These are phyloP conservation scores for Plotosus lineatus DNA, from an alignment of 2,113 vertebrate species.

Conservation along the genomic window DNA sequence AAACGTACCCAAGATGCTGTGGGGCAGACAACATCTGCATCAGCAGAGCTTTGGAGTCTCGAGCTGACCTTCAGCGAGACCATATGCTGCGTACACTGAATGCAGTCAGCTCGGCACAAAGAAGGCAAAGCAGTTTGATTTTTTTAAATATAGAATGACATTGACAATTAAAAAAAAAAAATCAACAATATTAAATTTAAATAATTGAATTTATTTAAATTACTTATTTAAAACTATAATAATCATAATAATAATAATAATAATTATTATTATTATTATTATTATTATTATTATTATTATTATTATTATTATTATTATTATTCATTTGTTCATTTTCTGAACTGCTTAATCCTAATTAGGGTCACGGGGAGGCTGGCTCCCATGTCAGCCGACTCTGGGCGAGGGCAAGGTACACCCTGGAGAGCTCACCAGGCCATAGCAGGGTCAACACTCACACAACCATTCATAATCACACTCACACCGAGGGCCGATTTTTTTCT, in stretches of 20 bases:
- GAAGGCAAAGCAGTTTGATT: constrained; percentile 38
- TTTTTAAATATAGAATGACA: not conserved
- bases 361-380: too few relatives aligned
- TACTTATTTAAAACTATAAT: not conserved
- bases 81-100: constrained; percentile 66
- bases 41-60: constrained; percentile 47
- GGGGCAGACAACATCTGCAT: constrained; percentile 38
- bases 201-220: too few relatives aligned
- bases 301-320: not conserved
- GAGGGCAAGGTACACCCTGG: too few relatives aligned
- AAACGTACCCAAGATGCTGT: constrained; percentile 42
- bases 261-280: not conserved
- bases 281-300: not conserved
- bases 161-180: not conserved
- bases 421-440: too few relatives aligned
- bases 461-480: too few relatives aligned
- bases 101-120: constrained; percentile 61
- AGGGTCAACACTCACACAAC: too few relatives aligned
- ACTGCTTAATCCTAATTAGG: too few relatives aligned
- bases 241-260: not conserved
- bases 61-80: constrained; percentile 70
- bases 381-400: too few relatives aligned
- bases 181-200: not conserved
- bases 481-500: too few relatives aligned
- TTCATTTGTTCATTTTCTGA: too few relatives aligned